These are phyloP conservation scores for Rhagoletis pomonella DNA, from an alignment of 1,140 invertebrate genomes.

Conservation along the genomic window DNA sequence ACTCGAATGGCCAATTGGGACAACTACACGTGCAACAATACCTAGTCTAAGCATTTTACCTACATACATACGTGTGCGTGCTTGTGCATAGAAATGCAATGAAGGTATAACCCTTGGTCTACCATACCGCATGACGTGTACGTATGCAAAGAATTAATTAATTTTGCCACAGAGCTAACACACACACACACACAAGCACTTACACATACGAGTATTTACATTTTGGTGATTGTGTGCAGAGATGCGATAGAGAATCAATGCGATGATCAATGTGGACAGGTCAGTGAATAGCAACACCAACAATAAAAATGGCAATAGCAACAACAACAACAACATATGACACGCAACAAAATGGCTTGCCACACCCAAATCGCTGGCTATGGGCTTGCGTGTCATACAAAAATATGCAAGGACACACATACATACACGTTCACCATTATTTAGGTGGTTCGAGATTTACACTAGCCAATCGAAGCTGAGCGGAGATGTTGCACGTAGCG, in stretches of 20 bases:
- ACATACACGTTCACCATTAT: neutral
- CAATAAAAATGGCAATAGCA: neutral
- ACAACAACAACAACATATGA: neutral
- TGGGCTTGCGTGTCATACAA: neutral
- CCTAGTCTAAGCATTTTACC: neutral
- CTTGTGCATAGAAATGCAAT: neutral
- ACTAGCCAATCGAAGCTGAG: constrained; percentile 32
- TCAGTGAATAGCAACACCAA: constrained; percentile 18
- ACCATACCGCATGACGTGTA: neutral
- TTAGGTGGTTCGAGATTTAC: neutral
- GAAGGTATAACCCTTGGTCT: constrained; percentile 17
- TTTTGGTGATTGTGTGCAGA: constrained; percentile 35
- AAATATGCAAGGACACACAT: neutral
- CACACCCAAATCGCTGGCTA: constrained; percentile 34
- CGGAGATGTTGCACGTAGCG: constrained; percentile 44
- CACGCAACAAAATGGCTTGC: constrained; percentile 48
- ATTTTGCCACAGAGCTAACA: constrained; percentile 30
- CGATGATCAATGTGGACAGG: constrained; percentile 44
- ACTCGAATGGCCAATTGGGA: constrained; percentile 42
- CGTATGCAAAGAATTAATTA: constrained; percentile 54
- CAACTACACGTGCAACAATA: neutral
- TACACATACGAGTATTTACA: neutral
- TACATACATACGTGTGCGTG: neutral
- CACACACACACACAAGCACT: neutral
- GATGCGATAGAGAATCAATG: constrained; percentile 37